Evolutionary conservation across 1,140 invertebrate species (phyloP).

Genomic region (Philopotamus ludificatus): DNA sequence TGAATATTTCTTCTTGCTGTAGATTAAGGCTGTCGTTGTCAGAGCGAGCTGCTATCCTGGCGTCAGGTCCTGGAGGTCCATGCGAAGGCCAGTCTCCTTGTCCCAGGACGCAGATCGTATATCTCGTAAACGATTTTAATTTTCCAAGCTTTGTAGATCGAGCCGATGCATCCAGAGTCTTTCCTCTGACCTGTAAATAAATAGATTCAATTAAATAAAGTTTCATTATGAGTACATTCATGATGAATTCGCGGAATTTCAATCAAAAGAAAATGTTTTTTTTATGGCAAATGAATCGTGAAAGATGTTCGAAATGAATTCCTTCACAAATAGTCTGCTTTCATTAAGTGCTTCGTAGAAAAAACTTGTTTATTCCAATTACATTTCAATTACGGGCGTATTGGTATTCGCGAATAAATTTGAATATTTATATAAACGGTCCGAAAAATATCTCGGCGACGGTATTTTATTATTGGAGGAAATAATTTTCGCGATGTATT

Average conservation of each 20-base stretch:
- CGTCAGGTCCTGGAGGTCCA: constrained; percentile 50
- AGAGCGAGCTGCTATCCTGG: constrained; percentile 54
- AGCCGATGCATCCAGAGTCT: constrained; percentile 65
- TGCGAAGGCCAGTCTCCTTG: constrained; percentile 57
- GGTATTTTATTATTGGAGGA: no score
- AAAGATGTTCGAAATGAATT: constrained; percentile 39
- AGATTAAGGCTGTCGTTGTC: constrained; percentile 50
- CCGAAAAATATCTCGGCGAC: no score
- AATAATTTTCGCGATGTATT: no score
- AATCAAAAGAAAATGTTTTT: constrained; percentile 34
- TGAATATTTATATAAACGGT: no score
- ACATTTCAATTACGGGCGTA: no score
- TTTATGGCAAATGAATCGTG: constrained; percentile 38
- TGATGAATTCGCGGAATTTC: constrained; percentile 30
- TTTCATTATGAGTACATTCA: background rate
- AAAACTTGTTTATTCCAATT: no score
- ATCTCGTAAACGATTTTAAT: constrained; percentile 73
- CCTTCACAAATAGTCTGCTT: no score
- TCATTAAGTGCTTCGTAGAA: no score
- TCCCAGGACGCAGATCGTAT: constrained; percentile 82
- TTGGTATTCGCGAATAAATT: no score
- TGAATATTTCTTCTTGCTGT: constrained; percentile 40
- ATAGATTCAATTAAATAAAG: constrained; percentile 3
- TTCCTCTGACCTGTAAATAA: constrained; percentile 65
- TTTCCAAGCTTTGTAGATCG: constrained; percentile 71